Base-by-base conservation (phyloP, 2,797 vertebrate species). In the Hafferia zeledoni region DNA sequence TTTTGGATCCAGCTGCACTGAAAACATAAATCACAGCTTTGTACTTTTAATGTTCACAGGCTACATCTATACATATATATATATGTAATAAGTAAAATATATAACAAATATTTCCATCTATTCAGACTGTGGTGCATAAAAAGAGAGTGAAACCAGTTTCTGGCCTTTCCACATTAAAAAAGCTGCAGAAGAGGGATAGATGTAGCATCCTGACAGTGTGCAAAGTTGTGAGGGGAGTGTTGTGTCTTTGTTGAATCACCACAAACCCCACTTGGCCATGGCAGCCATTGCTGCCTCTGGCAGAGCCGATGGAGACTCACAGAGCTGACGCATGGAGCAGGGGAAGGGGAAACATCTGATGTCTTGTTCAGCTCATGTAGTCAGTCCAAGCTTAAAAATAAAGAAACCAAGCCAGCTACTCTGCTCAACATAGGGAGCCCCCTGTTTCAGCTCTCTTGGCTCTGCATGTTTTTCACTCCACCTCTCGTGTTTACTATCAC, bases 401-500 rank as follows among this genome's bases (percentile, higher is more conserved):
- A 50, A 41, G 11, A 81, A 95, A 22, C 28, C 33, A 67, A 88
- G 69, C 25, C 69, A 93, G 55, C 44, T 59, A 20, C 30, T 76
- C 56, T 5, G 47, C 55, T 86, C 44, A 46, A 76, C 64, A 87
- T 57, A 65, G 49, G 33, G n/a, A 95, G 50, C 79, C 74, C 76
- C 37, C 63, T 94, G 83, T 87, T 64, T 68, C 64, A 43, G 35
- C 44, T 61, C 72, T 76, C 64, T 67, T 88, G 89, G 91, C 83
- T 68, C 78, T 47, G 37, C 27, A 2, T 39, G 52, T 27, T 43
- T 89, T 69, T 82, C 17, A 79, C 77, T 89, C 89, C 89, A 50
- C 80, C 92, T 93, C 91, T 44, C 1, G 0, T 92, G 89, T 96
- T 96, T 96, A 95, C 95, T 96, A 91, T 94, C 93, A 82, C 28